A percentile compares a stretch with the other conserved stretches of the same genome.
Conservation (phyloP, 2,113 vertebrate species). For the Ascaphus truei region DNA sequence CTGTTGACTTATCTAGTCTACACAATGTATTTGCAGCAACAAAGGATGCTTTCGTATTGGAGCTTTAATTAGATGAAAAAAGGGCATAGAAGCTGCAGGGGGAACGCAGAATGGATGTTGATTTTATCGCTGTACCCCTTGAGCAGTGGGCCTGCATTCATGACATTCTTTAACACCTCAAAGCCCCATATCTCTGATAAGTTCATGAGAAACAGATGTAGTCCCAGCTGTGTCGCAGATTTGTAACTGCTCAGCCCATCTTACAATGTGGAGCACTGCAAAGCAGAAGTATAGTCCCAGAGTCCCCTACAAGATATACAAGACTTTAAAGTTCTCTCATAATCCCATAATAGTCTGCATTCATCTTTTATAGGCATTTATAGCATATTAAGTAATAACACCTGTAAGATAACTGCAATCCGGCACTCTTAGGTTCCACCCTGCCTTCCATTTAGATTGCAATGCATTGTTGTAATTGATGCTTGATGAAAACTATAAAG, state of each 20-base stretch:
- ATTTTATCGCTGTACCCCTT: constrained; percentile 19
- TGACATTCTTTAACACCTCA: constrained; percentile 28
- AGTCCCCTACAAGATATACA: background rate
- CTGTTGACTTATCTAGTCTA: no score
- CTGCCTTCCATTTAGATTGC: no score
- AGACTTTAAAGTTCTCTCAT: background rate
- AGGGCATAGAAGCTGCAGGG: background rate
- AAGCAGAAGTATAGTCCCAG: background rate
- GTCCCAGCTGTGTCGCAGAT: background rate
- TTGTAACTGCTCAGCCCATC: background rate
- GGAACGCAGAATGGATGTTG: background rate
- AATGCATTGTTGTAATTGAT: no score
- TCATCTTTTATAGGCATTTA: background rate
- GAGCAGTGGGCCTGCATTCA: constrained; percentile 11
- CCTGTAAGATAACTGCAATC: no score
- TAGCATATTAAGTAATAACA: constrained; percentile 9
- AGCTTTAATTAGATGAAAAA: background rate
- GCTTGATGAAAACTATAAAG: no score
- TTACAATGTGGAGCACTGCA: background rate
- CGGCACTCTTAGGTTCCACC: no score
- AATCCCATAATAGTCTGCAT: background rate
- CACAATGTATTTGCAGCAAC: no score
- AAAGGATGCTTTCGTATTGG: no score
- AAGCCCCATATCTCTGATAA: constrained; percentile 12
- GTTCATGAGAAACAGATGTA: constrained; percentile 36